These are phyloP conservation scores for Lophius piscatorius DNA, from an alignment of 2,113 vertebrate species.

Conservation along the genomic window DNA sequence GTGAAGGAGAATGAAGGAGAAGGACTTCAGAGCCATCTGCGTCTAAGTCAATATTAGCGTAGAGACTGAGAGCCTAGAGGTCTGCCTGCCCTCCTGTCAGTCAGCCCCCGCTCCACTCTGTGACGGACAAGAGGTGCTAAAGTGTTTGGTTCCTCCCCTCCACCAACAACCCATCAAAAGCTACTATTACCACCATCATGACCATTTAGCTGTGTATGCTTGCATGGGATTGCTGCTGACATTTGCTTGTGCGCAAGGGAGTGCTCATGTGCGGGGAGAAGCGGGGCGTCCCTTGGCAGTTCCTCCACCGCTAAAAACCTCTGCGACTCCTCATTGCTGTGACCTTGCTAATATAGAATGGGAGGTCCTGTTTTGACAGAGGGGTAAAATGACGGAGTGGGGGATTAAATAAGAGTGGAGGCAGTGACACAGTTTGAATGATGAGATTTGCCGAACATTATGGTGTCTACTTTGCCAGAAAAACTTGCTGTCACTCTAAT, in stretches of 20 bases:
- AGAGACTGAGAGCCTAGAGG: constrained; percentile 44
- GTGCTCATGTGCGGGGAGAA: neutral
- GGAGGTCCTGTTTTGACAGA: constrained; percentile 47
- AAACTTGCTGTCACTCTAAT: constrained; percentile 35
- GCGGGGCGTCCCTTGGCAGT: neutral
- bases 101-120: constrained; percentile 44
- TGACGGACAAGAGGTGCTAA: constrained; percentile 53
- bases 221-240: constrained; percentile 9
- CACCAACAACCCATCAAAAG: constrained; percentile 53
- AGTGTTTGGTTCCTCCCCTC: constrained; percentile 61
- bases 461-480: constrained; percentile 50
- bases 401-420: constrained; percentile 43
- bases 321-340: constrained; percentile 19
- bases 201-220: constrained; percentile 51
- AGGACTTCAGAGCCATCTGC: constrained; percentile 65
- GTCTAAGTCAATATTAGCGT: constrained; percentile 55
- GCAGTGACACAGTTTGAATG: constrained; percentile 33
- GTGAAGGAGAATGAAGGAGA: constrained; percentile 72
- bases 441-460: constrained; percentile 43
- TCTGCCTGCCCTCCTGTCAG: constrained; percentile 36
- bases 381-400: constrained; percentile 23
- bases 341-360: constrained; percentile 51
- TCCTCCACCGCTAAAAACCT: constrained; percentile 10
- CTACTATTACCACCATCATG: constrained; percentile 63
- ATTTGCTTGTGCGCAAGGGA: constrained; percentile 17